Base-by-base conservation (phyloP, 2,888 invertebrate species). In the Calephelis perditalis region DNA sequence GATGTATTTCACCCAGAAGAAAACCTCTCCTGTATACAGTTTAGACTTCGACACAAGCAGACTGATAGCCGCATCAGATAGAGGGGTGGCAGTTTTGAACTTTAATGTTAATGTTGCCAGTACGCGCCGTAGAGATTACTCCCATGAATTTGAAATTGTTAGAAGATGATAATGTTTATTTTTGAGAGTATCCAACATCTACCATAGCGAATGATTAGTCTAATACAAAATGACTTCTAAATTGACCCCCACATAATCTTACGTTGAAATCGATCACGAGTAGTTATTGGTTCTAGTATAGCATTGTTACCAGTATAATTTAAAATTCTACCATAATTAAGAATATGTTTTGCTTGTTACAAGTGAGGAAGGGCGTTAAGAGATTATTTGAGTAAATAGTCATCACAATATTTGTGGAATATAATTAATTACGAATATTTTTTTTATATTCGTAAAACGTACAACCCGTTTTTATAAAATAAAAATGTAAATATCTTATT, bases 1-100 rank as follows among this genome's bases (percentile, higher is more conserved):
- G 90, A 81, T 89, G 73, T 89, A 82, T 69, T 90, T 85, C 62
- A 86, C 87, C 0, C 85, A 86, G 67, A 81, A 76, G 59, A 79
- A 75, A 62, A 63, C 77, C 0, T 89, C 87, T 10, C 90, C 89
- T 4, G 76, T 90, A 2, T 90, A 90, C 64, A 76, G 87, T 66
- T 70, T 90, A 63, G 86, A 86, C 65, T 89, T 89, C 59, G 83
- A 83, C 66, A 73, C 82, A 2, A 78, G 77, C 3, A 82, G 77
- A 62, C 71, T 90, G 1, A 73, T 90, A 12, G 77, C 87, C 2
- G 90, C 88, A 0, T 78, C 78, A 0, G 90, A 89, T 66, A 74
- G 81, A 2, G 79, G 82, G 43, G 75, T 88, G 1, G 77, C 79
- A 0, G 71, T 74, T 2, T 65, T 85, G 7, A 77, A 86, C 64